Evolutionary conservation across 2,888 invertebrate species (phyloP).

Genomic region (Tenthredo notha): DNA sequence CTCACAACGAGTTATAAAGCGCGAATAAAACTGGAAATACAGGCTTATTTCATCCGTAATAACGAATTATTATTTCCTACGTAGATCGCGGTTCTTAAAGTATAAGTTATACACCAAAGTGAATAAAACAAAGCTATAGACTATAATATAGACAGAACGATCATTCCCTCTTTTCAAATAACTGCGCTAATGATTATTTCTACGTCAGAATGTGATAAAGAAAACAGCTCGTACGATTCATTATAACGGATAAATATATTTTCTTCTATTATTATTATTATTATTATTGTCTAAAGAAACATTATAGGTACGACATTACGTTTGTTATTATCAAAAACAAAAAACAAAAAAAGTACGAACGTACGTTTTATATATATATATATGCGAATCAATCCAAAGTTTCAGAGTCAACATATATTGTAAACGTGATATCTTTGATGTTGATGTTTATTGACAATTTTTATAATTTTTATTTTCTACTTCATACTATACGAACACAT

Average conservation of each 20-base stretch:
- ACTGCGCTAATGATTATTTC: background rate
- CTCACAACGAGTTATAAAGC: slow-evolving; percentile 29
- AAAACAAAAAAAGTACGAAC: too few species aligned
- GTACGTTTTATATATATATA: too few species aligned
- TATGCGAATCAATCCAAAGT: too few species aligned
- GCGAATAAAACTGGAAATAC: slow-evolving; percentile 49
- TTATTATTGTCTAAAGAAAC: background rate
- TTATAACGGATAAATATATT: background rate
- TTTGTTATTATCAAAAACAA: background rate
- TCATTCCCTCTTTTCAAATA: background rate
- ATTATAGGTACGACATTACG: background rate
- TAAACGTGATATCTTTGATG: too few species aligned
- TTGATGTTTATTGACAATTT: too few species aligned
- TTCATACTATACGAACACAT: too few species aligned
- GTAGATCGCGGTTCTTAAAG: background rate
- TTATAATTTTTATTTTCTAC: too few species aligned
- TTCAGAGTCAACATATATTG: too few species aligned
- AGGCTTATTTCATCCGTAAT: background rate
- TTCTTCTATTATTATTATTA: background rate
- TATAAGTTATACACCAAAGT: background rate
- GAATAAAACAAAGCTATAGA: background rate
- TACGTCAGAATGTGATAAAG: background rate
- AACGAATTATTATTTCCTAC: slow-evolving; percentile 9
- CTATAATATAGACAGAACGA: too few species aligned
- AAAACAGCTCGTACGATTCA: background rate